A percentile compares a stretch with the other conserved stretches of the same genome.
These are phyloP conservation scores for Troides oblongomaculatus DNA, from an alignment of 2,888 invertebrate genomes.

Conservation along the genomic window DNA sequence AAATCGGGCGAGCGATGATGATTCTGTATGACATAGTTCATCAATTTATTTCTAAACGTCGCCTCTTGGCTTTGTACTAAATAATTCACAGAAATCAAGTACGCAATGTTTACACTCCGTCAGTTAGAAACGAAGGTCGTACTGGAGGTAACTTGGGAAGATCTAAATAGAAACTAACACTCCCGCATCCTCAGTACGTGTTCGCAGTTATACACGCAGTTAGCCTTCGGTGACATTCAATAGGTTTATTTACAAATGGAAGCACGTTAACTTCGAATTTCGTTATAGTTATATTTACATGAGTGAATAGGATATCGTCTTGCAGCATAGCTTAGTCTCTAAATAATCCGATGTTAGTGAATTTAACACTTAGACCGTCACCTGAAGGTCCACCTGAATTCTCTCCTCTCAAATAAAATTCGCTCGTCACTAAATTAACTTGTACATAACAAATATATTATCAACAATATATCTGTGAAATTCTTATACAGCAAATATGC, in stretches of 20 bases:
- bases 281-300: not conserved
- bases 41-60: too few relatives aligned
- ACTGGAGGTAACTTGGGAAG: not conserved
- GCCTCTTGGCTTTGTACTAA: too few relatives aligned
- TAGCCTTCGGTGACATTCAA: not conserved
- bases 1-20: not conserved
- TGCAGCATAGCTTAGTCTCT: not conserved
- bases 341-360: too few relatives aligned
- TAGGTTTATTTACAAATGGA: not conserved
- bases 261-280: not conserved
- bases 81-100: too few relatives aligned
- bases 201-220: not conserved
- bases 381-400: too few relatives aligned
- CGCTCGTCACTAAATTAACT: too few relatives aligned
- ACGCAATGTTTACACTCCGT: not conserved
- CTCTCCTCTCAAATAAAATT: too few relatives aligned
- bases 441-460: too few relatives aligned
- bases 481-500: too few relatives aligned
- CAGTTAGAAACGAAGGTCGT: not conserved
- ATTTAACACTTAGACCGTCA: too few relatives aligned
- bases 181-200: not conserved
- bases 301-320: not conserved
- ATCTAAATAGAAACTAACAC: not conserved
- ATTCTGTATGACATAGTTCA: too few relatives aligned
- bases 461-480: too few relatives aligned